Base-by-base conservation (phyloP, 2,113 vertebrate species). In the Hiodon tergisus region DNA sequence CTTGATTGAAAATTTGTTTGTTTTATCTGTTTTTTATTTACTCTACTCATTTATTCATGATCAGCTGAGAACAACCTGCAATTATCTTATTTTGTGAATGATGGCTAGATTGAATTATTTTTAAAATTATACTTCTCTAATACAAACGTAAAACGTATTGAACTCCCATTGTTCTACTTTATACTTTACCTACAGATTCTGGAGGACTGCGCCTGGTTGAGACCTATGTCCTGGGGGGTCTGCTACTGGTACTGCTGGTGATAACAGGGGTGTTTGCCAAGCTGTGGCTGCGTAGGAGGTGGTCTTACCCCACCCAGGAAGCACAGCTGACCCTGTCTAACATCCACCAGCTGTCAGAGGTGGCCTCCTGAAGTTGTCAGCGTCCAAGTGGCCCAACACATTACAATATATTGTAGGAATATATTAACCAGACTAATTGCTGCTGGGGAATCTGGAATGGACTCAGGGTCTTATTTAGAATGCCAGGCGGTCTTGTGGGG, bases 311-410 rank as follows among this genome's bases (percentile, higher is more conserved):
- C 3, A 73, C 89, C 3, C 80, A 65, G 9, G 88, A 91, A 74
- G 88, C 80, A 0, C 90, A 93, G 71, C 88, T 93, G 77, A 92
- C 88, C 4, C 79, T 90, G 65, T 90, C 82, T 14, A 90, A 90
- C 79, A 90, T 94, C 66, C 89, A 92, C 71, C 89, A 83, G 82
- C 87, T 87, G 71, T 91, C 85, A 11, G 91, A 93, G 81, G 90
- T 83, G 81, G 87, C 89, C 67, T 92, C 86, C 4, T 91, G 86
- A 90, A 61, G 16, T 61, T 3, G 31, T 31, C 31, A 31, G 31
- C 31, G 31, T 31, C 31, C 31, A 31, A 31, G 31, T 31, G 31
- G 31, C 31, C 31, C 31, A 31, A 31, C 31, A 31, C 31, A 31
- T 31, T 31, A 31, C 31, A 31, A 31, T 31, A 31, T 31, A 31